Percentiles rank a stretch among this genome's conserved stretches.
These are phyloP conservation scores for Nomada ferruginata DNA, from an alignment of 2,888 invertebrate species.

Conservation along the genomic window DNA sequence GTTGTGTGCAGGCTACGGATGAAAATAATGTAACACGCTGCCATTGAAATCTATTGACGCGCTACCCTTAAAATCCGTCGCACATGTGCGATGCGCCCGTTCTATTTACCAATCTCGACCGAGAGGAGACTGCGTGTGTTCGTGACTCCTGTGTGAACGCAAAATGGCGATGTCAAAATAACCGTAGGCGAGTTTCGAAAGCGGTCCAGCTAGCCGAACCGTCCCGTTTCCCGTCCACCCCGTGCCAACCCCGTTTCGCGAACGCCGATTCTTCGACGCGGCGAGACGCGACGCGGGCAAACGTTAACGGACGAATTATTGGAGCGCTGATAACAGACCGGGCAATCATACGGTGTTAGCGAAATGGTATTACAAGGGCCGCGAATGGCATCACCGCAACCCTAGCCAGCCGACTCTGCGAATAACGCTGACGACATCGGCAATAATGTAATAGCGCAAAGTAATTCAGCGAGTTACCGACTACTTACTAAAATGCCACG, in stretches of 20 bases:
- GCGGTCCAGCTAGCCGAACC: neutral
- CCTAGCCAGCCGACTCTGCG: slow-evolving; percentile 64
- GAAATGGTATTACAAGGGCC: slow-evolving; percentile 57
- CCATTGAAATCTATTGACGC: slow-evolving; percentile 77
- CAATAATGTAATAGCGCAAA: slow-evolving; percentile 75
- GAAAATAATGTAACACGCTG: slow-evolving; percentile 78
- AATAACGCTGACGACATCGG: slow-evolving; percentile 74
- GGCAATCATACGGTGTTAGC: slow-evolving; percentile 36
- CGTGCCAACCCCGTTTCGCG: too few relatives aligned
- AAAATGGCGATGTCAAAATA: slow-evolving; percentile 82
- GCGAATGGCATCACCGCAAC: slow-evolving; percentile 60
- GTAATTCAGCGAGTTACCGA: slow-evolving; percentile 75
- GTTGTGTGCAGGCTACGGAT: slow-evolving; percentile 50
- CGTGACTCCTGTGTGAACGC: slow-evolving; percentile 71
- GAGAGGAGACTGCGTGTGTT: neutral
- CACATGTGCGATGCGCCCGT: slow-evolving; percentile 51
- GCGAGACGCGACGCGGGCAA: neutral
- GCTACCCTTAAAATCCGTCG: slow-evolving; percentile 66
- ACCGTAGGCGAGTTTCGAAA: slow-evolving; percentile 58
- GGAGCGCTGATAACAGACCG: slow-evolving; percentile 4
- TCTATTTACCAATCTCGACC: slow-evolving; percentile 36
- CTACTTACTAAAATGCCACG: slow-evolving; percentile 72
- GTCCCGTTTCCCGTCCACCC: too few relatives aligned
- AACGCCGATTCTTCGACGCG: neutral
- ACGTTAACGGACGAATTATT: neutral